These are phyloP conservation scores for Gryllus bimaculatus DNA, from an alignment of 1,140 invertebrate species.

Conservation along the genomic window DNA sequence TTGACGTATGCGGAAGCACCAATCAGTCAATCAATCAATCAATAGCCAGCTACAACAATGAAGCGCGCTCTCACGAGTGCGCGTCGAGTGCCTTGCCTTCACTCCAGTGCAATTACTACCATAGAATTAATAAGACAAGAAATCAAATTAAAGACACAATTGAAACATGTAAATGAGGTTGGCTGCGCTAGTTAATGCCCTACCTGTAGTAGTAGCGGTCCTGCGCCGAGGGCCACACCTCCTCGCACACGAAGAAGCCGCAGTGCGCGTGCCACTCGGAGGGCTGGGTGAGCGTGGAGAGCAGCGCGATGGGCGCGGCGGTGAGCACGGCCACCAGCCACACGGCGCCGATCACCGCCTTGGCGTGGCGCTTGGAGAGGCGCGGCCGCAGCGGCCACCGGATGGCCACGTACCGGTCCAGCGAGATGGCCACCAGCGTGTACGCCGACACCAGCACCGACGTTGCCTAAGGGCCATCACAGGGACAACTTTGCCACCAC, in stretches of 20 bases:
- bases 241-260: conserved; percentile 45
- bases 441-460: conserved; percentile 77
- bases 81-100: too few relatives aligned
- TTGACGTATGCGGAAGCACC: too few relatives aligned
- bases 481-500: background rate
- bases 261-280: conserved; percentile 46
- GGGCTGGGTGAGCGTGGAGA: conserved; percentile 50
- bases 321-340: conserved; percentile 72
- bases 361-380: conserved; percentile 61
- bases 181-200: too few relatives aligned
- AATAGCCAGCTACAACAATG: too few relatives aligned
- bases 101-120: too few relatives aligned
- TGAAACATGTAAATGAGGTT: too few relatives aligned
- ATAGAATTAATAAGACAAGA: too few relatives aligned
- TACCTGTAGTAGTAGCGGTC: conserved; percentile 19
- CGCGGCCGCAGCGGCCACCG: conserved; percentile 75
- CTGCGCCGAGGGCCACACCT: conserved; percentile 24
- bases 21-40: too few relatives aligned
- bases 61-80: too few relatives aligned
- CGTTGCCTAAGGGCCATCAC: conserved; percentile 46
- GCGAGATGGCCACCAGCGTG: conserved; percentile 73
- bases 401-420: conserved; percentile 80
- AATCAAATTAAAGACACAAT: too few relatives aligned
- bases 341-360: conserved; percentile 59
- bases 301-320: conserved; percentile 68